Evolutionary conservation across 1,140 invertebrate species (phyloP).

Genomic region (Leptinotarsa lineolata): DNA sequence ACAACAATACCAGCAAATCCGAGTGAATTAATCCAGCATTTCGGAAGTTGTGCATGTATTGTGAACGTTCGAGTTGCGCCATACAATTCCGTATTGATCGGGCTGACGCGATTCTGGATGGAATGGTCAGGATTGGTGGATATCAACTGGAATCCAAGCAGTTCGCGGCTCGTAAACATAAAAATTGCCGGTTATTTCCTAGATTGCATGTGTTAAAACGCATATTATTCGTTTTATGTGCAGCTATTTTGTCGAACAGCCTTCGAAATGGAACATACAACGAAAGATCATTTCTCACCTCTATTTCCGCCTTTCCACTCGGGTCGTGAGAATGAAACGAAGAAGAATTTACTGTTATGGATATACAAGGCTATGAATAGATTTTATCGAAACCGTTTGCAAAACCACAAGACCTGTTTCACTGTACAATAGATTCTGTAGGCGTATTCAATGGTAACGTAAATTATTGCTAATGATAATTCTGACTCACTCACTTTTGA

Average conservation of each 20-base stretch:
- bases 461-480: no score
- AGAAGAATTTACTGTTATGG: not conserved
- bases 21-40: conserved; percentile 13
- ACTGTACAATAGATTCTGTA: no score
- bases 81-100: conserved; percentile 41
- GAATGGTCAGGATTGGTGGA: conserved; percentile 50
- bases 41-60: conserved; percentile 17
- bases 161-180: conserved; percentile 50
- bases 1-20: not conserved
- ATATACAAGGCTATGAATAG: not conserved
- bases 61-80: conserved; percentile 35
- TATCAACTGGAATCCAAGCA: conserved; percentile 47
- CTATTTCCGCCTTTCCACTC: not conserved
- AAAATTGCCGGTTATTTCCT: conserved; percentile 49
- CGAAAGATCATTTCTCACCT: conserved; percentile 13
- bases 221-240: conserved; percentile 36
- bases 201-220: conserved; percentile 45
- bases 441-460: no score
- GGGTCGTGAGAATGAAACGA: not conserved
- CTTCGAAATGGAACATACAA: conserved; percentile 14
- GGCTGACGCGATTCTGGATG: conserved; percentile 39
- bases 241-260: conserved; percentile 33
- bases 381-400: no score
- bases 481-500: no score
- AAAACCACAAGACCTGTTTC: no score